phyloP scores from a whole-genome alignment of 1,140 invertebrate species.

The Acromyrmex heyeri region DNA sequence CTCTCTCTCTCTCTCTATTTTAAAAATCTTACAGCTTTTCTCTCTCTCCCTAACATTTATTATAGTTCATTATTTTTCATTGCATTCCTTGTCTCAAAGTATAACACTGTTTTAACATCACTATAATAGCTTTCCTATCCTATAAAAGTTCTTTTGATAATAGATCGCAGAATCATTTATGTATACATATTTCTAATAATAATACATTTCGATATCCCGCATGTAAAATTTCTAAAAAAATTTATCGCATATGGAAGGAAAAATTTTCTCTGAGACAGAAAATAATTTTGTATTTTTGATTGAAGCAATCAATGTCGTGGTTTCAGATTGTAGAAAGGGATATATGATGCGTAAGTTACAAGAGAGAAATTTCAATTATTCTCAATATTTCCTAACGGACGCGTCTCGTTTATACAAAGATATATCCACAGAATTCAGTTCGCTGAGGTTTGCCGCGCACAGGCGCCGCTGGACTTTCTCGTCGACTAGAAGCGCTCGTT shows the following conservation, averaged over 20 bases:
- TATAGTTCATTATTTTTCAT: no score
- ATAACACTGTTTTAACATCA: no score
- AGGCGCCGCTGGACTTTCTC: conserved; percentile 67
- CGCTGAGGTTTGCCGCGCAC: conserved; percentile 49
- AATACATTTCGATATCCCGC: not conserved
- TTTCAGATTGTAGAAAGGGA: not conserved
- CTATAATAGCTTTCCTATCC: not conserved
- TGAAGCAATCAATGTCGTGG: not conserved
- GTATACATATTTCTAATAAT: not conserved
- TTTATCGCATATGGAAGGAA: not conserved
- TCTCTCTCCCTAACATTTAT: no score
- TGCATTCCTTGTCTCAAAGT: no score
- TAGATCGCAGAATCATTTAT: not conserved
- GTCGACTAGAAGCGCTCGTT: conserved; percentile 59
- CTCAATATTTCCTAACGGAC: conserved; percentile 11
- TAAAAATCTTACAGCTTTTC: no score
- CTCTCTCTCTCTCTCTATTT: no score
- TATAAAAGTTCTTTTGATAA: not conserved
- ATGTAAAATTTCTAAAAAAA: not conserved
- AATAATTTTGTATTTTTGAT: not conserved
- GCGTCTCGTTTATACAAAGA: not conserved
- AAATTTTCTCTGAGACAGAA: not conserved
- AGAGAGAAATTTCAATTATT: conserved; percentile 10
- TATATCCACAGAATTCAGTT: conserved; percentile 25
- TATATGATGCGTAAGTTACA: not conserved